Conservation (phyloP, 2,888 invertebrate genomes). For the Slavum lentiscoides region DNA sequence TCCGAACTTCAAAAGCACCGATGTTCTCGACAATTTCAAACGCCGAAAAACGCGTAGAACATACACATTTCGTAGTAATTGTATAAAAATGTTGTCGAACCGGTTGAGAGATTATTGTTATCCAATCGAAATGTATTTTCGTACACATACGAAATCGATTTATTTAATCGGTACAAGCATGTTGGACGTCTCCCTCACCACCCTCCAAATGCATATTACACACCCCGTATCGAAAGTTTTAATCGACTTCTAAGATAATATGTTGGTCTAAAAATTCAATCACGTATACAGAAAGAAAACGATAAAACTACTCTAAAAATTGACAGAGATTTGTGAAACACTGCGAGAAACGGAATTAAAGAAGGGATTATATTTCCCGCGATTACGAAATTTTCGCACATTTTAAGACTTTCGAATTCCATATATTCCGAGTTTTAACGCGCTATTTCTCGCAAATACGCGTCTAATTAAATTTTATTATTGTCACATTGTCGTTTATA, state of each 20-base stretch:
- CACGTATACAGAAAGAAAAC: not conserved
- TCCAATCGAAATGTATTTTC: not conserved
- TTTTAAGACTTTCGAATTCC: too few relatives aligned
- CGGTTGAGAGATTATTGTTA: conserved; percentile 13
- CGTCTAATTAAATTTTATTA: too few relatives aligned
- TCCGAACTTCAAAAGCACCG: not conserved
- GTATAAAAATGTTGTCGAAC: conserved; percentile 20
- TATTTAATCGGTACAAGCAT: not conserved
- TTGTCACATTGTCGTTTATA: too few relatives aligned
- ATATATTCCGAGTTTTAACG: too few relatives aligned
- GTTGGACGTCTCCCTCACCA: not conserved
- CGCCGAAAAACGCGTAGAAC: not conserved
- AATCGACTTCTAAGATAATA: not conserved
- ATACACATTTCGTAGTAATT: not conserved
- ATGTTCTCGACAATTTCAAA: not conserved
- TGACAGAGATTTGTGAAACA: too few relatives aligned
- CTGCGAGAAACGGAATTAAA: too few relatives aligned
- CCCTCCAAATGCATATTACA: not conserved
- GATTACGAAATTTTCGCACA: too few relatives aligned
- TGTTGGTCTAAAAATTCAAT: not conserved
- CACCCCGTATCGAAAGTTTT: not conserved
- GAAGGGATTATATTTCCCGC: too few relatives aligned
- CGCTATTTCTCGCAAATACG: too few relatives aligned
- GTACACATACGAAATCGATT: not conserved
- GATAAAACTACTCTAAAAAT: not conserved